Percentiles rank a stretch among this genome's conserved stretches.
Evolutionary conservation across 2,888 invertebrate species (phyloP).

Genomic region (Nomada fabriciana): DNA sequence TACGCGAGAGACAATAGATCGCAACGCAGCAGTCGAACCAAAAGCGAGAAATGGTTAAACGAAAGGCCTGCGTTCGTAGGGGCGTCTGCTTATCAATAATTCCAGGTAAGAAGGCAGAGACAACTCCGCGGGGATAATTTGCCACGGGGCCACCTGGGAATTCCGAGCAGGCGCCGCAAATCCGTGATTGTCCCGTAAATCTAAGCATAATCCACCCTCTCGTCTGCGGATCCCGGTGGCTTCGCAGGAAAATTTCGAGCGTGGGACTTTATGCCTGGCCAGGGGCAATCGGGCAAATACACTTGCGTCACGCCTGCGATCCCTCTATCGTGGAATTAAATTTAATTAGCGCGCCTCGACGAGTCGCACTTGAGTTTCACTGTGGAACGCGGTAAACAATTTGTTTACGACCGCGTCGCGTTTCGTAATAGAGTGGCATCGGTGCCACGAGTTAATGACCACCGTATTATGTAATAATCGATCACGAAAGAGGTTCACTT

Average conservation of each 20-base stretch:
- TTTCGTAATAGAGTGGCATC: slow-evolving; percentile 14
- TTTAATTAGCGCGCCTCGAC: slow-evolving; percentile 17
- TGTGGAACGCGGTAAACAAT: slow-evolving; percentile 32
- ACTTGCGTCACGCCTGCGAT: slow-evolving; percentile 9
- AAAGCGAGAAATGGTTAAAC: slow-evolving; percentile 1
- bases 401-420: slow-evolving; percentile 22
- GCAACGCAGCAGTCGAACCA: too few species aligned
- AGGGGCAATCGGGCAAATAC: slow-evolving; percentile 1
- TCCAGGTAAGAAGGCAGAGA: slow-evolving; percentile 9
- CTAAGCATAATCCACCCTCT: slow-evolving; percentile 46
- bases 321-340: slow-evolving; percentile 14
- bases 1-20: background rate
- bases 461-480: slow-evolving; percentile 23
- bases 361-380: slow-evolving; percentile 6
- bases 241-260: slow-evolving; percentile 38
- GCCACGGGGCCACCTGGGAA: slow-evolving; percentile 34
- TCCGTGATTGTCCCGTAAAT: slow-evolving; percentile 61
- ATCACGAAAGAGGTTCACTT: background rate
- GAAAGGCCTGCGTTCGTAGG: background rate
- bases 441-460: slow-evolving; percentile 14
- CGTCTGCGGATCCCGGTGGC: background rate
- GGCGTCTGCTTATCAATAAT: slow-evolving; percentile 43
- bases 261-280: background rate
- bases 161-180: slow-evolving; percentile 47
- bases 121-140: slow-evolving; percentile 50